Evolutionary conservation across 2,888 invertebrate genomes (phyloP).

Genomic region (Cheilosia urbana): DNA sequence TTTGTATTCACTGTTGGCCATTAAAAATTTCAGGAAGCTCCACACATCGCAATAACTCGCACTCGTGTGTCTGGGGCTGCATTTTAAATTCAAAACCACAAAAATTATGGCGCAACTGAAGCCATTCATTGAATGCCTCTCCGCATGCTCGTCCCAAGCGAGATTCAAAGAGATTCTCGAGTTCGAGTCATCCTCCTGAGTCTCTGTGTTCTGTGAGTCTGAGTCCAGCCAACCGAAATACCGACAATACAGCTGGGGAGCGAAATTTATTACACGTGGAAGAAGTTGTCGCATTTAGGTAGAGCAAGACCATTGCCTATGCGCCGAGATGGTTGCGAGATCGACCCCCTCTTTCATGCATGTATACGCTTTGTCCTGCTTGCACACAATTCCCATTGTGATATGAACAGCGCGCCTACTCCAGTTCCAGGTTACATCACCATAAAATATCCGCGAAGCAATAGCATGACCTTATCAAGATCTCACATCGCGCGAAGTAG

Average conservation of each 20-base stretch:
- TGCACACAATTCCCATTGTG: conserved; percentile 71
- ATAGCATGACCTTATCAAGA: conserved; percentile 72
- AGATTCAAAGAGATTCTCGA: conserved; percentile 59
- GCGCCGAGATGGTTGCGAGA: conserved; percentile 3
- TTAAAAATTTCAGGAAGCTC: conserved; percentile 74
- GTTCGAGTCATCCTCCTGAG: conserved; percentile 5
- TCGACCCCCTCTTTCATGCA: conserved; percentile 13
- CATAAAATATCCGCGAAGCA: conserved; percentile 73
- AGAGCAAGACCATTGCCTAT: background rate
- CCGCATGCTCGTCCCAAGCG: conserved; percentile 64
- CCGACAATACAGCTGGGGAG: conserved; percentile 70
- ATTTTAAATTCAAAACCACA: conserved; percentile 74
- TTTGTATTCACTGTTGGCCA: conserved; percentile 62
- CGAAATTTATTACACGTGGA: conserved; percentile 71
- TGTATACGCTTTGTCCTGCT: conserved; percentile 62
- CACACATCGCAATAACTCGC: conserved; percentile 70
- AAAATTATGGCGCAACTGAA: conserved; percentile 74
- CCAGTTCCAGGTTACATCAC: conserved; percentile 73
- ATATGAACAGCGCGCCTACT: conserved; percentile 73
- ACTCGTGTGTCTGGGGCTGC: conserved; percentile 56
- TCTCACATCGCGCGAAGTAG: conserved; percentile 62
- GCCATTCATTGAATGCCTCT: conserved; percentile 75
- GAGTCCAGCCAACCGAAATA: conserved; percentile 56
- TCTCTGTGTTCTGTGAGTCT: too few relatives aligned
- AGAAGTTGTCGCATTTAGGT: conserved; percentile 64